Percentiles rank a stretch among this genome's conserved stretches.
These are phyloP conservation scores for Acanthaster planci DNA, from an alignment of 35 echinoderm and acorn worm genomes.

Conservation along the genomic window DNA sequence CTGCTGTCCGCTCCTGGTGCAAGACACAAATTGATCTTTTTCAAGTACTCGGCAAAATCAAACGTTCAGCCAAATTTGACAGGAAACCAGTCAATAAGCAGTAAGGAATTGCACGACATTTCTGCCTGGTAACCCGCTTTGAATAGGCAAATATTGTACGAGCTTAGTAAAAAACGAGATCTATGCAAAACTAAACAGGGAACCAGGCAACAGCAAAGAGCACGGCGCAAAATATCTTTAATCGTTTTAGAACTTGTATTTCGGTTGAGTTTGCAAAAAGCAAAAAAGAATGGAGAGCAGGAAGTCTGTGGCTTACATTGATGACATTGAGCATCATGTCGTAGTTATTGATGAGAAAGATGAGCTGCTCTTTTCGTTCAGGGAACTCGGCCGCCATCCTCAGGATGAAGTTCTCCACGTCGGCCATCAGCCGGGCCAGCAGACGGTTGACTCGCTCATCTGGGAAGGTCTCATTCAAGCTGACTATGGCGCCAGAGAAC, in stretches of 20 bases:
- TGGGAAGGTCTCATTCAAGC: slow-evolving; percentile 94
- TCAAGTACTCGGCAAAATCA: too few species aligned
- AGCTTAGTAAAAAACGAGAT: too few species aligned
- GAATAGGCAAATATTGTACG: too few species aligned
- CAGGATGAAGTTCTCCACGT: slow-evolving; percentile 98
- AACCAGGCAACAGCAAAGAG: too few species aligned
- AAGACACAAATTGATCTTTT: neutral
- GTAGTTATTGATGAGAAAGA: slow-evolving; percentile 99
- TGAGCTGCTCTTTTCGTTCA: slow-evolving; percentile 90
- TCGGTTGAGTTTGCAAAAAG: too few species aligned
- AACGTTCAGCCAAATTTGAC: neutral
- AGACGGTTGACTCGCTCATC: slow-evolving; percentile 89
- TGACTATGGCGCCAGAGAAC: slow-evolving; percentile 96
- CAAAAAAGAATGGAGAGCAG: neutral
- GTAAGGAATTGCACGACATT: neutral
- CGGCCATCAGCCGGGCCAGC: slow-evolving; percentile 68
- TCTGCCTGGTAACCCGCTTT: too few species aligned
- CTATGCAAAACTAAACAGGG: too few species aligned
- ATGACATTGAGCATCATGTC: slow-evolving; percentile 99
- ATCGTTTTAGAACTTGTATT: too few species aligned
- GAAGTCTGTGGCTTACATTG: slow-evolving; percentile 61
- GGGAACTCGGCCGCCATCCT: slow-evolving; percentile 99
- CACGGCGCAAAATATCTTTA: too few species aligned
- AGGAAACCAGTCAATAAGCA: neutral
- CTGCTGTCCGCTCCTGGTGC: slow-evolving; percentile 74